These are phyloP conservation scores for Odocoileus hemionus DNA, from an alignment of 2,113 vertebrate genomes.

Conservation along the genomic window DNA sequence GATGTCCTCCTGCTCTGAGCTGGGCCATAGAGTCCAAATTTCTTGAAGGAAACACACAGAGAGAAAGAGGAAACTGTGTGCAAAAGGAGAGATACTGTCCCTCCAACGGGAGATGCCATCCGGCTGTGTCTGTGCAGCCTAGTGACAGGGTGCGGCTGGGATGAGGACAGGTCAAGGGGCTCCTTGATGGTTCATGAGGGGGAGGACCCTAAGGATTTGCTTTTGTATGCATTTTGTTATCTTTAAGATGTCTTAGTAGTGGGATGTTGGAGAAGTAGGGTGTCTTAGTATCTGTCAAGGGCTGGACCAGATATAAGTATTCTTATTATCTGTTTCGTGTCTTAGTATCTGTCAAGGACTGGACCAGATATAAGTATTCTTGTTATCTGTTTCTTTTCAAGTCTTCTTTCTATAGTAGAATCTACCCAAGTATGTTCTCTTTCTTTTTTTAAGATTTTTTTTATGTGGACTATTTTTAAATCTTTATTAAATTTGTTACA, in stretches of 20 bases:
- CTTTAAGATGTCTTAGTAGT: not conserved
- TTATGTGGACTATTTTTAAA: not conserved
- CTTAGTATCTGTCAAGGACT: too few relatives aligned
- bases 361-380: too few relatives aligned
- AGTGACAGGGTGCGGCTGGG: fast-evolving
- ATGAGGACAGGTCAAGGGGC: not conserved
- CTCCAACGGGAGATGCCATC: not conserved
- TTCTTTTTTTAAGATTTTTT: not conserved
- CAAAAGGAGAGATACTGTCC: not conserved
- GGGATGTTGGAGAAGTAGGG: not conserved
- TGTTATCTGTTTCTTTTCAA: not conserved
- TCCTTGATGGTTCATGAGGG: not conserved
- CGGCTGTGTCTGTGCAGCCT: not conserved
- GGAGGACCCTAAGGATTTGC: not conserved
- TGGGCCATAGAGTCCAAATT: not conserved
- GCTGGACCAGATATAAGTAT: not conserved
- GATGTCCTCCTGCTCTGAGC: not conserved
- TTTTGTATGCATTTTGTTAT: not conserved
- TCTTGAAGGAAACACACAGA: not conserved
- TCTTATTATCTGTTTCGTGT: not conserved
- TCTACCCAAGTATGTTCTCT: not conserved
- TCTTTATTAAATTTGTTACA: not conserved
- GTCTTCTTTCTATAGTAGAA: not conserved
- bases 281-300: not conserved
- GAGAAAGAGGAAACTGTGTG: not conserved